A percentile compares a stretch with the other conserved stretches of the same genome.
Conservation (phyloP, 2,113 vertebrate species). For the Chloroceryle aenea region DNA sequence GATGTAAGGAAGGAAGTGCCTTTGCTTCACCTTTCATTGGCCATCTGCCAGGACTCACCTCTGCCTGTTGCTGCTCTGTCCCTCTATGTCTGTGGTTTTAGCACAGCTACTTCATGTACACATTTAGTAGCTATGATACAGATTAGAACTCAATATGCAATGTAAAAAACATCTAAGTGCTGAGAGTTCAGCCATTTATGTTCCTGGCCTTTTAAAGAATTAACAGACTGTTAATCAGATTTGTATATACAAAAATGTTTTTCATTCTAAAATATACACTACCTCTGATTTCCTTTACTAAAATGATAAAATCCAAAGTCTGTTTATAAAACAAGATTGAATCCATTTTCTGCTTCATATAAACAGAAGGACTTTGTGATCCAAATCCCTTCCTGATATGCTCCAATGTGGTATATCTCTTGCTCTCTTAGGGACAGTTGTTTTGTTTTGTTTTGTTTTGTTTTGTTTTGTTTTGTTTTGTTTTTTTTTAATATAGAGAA, state of each 20-base stretch:
- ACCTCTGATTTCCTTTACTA: background rate
- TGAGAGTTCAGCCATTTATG: background rate
- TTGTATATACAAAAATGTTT: background rate
- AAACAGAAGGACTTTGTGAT: background rate
- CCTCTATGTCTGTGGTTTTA: too few relatives aligned
- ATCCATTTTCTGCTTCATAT: background rate
- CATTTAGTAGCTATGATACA: background rate
- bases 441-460: background rate
- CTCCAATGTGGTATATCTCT: background rate
- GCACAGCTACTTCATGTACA: background rate
- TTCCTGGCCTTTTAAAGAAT: background rate
- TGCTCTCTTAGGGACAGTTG: background rate
- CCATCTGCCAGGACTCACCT: rapidly evolving
- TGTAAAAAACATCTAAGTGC: background rate
- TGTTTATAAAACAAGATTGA: background rate
- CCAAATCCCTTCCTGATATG: background rate
- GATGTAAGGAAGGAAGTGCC: rapidly evolving
- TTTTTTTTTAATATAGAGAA: too few relatives aligned
- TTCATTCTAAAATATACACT: background rate
- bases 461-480: background rate
- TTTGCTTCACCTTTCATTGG: background rate
- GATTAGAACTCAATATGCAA: rapidly evolving
- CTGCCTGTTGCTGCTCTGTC: background rate
- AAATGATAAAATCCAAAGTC: background rate
- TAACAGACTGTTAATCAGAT: background rate